Percentiles rank a stretch among this genome's conserved stretches.
phyloP scores from a whole-genome alignment of 30 jellyfish, hydroid and myxozoan species.

The Aurelia sp. region DNA sequence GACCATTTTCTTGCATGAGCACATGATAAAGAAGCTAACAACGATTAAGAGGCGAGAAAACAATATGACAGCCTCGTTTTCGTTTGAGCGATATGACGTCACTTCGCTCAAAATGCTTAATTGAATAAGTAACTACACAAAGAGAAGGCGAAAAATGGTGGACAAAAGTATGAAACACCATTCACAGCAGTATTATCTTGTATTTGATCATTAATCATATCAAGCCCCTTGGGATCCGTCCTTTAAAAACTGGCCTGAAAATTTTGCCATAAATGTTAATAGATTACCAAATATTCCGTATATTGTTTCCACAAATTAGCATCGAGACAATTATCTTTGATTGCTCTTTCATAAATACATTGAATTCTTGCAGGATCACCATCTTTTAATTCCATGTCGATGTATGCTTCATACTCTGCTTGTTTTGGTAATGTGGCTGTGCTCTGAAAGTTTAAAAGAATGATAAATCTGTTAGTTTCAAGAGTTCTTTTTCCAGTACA shows the following conservation, averaged over 20 bases:
- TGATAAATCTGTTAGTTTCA: neutral
- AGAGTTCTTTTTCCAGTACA: neutral
- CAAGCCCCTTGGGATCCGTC: too few relatives aligned
- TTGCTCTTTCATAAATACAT: slow-evolving; percentile 89
- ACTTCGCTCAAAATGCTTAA: too few relatives aligned
- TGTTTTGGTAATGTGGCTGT: slow-evolving; percentile 72
- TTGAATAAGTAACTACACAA: too few relatives aligned
- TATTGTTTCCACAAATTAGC: slow-evolving; percentile 85
- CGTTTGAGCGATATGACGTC: too few relatives aligned
- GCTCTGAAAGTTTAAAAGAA: slow-evolving; percentile 28
- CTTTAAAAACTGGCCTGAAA: neutral
- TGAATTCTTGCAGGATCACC: slow-evolving; percentile 98
- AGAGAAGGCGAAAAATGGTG: too few relatives aligned
- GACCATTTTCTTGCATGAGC: too few relatives aligned
- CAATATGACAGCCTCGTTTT: too few relatives aligned
- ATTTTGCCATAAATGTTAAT: neutral
- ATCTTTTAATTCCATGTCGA: slow-evolving; percentile 74
- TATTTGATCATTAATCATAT: too few relatives aligned
- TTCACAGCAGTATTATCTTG: too few relatives aligned
- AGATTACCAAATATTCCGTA: slow-evolving; percentile 79
- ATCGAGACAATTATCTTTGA: slow-evolving; percentile 86
- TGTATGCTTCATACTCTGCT: slow-evolving; percentile 71
- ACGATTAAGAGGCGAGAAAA: too few relatives aligned
- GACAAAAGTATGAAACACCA: too few relatives aligned
- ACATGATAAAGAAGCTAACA: too few relatives aligned